Evolutionary conservation across 2,888 invertebrate species (phyloP).

Genomic region (Trissoscelio sp.): DNA sequence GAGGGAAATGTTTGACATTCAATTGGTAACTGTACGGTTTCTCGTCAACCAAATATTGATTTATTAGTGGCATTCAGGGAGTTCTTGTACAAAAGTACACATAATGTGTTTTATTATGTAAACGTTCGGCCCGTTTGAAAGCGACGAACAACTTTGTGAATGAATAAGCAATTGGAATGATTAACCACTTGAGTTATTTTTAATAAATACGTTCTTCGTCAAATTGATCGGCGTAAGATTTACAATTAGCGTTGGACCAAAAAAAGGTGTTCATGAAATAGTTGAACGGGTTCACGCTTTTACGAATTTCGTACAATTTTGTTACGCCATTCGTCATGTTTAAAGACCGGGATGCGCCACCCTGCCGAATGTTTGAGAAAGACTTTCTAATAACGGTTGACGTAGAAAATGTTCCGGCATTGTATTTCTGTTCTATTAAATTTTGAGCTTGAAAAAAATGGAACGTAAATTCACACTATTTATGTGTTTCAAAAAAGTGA

Average conservation of each 20-base stretch:
- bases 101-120: slow-evolving; percentile 23
- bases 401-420: slow-evolving; percentile 9
- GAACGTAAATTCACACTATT: slow-evolving; percentile 1
- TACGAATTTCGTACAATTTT: slow-evolving; percentile 34
- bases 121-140: background rate
- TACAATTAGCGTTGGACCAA: background rate
- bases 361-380: slow-evolving; percentile 5
- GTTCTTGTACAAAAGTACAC: slow-evolving; percentile 23
- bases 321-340: slow-evolving; percentile 46
- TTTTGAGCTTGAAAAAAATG: background rate
- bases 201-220: slow-evolving; percentile 12
- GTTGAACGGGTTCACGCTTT: slow-evolving; percentile 33
- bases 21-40: slow-evolving; percentile 49
- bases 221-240: slow-evolving; percentile 9
- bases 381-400: slow-evolving; percentile 49
- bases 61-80: slow-evolving; percentile 35
- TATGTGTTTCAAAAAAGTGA: too few relatives aligned
- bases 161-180: background rate
- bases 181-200: background rate
- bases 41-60: slow-evolving; percentile 40
- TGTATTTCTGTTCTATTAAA: slow-evolving; percentile 18
- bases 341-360: slow-evolving; percentile 22
- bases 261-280: slow-evolving; percentile 3
- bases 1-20: slow-evolving; percentile 21
- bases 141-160: background rate